Percentiles rank a stretch among this genome's conserved stretches.
phyloP scores from a whole-genome alignment of 2,888 invertebrate genomes.

The Aporophyla nigra region DNA sequence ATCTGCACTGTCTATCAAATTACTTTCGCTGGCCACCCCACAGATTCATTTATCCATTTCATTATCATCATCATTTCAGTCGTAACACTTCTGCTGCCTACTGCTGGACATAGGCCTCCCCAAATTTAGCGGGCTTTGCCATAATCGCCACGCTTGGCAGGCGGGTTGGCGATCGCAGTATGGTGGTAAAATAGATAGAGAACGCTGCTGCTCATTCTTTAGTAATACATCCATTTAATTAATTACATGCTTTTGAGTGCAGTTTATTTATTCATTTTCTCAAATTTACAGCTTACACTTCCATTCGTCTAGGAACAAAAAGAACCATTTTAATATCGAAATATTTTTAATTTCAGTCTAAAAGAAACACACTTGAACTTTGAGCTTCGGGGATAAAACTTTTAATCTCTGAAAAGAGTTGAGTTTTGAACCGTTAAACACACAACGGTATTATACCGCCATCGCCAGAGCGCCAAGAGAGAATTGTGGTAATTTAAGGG shows the following conservation, averaged over 20 bases:
- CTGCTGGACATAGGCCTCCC: too few species aligned
- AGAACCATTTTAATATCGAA: conserved; percentile 9
- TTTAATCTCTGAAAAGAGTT: conserved; percentile 53
- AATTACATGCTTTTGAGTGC: too few species aligned
- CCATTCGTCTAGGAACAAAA: not conserved
- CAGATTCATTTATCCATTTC: too few species aligned
- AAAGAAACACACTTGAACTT: conserved; percentile 48
- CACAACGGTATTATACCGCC: conserved; percentile 21
- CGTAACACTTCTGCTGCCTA: too few species aligned
- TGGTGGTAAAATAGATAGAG: too few species aligned
- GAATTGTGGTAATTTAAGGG: not conserved
- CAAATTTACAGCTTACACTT: not conserved
- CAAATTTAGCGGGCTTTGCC: too few species aligned
- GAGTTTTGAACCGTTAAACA: conserved; percentile 34
- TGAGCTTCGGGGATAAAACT: conserved; percentile 38
- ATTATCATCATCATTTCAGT: too few species aligned
- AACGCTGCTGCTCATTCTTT: too few species aligned
- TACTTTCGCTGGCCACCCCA: not conserved
- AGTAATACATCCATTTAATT: too few species aligned
- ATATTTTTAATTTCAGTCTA: conserved; percentile 55
- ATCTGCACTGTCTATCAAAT: too few species aligned
- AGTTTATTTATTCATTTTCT: not conserved
- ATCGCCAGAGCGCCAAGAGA: not conserved
- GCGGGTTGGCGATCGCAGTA: too few species aligned
- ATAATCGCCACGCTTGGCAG: too few species aligned